These are phyloP conservation scores for Eristalis arbustorum DNA, from an alignment of 2,888 invertebrate species.

Conservation along the genomic window DNA sequence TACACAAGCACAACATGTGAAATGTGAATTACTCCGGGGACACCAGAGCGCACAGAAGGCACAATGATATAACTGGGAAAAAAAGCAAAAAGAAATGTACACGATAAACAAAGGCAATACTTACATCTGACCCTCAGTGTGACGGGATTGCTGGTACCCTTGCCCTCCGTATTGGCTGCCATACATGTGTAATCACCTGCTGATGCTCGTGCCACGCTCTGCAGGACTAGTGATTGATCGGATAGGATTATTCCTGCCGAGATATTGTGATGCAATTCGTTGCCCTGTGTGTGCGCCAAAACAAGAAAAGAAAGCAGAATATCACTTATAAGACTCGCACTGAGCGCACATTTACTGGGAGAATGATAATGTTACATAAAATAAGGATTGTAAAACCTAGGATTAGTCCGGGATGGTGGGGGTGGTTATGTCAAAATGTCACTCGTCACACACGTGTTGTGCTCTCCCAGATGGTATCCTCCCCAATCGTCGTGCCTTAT, in stretches of 20 bases:
- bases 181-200: conserved; percentile 94
- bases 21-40: conserved; percentile 33
- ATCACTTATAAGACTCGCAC: conserved; percentile 1
- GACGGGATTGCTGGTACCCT: conserved; percentile 87
- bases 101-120: conserved; percentile 76
- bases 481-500: not conserved
- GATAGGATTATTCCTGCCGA: conserved; percentile 91
- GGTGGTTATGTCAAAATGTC: conserved; percentile 15
- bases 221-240: conserved; percentile 92
- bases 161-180: conserved; percentile 92
- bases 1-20: conserved; percentile 44
- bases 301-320: not conserved
- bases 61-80: not conserved
- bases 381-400: conserved; percentile 30
- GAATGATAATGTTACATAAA: conserved; percentile 50
- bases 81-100: not conserved
- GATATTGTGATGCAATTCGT: conserved; percentile 91
- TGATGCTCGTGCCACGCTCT: conserved; percentile 89
- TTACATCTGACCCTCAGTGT: conserved; percentile 86
- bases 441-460: conserved; percentile 25
- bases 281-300: conserved; percentile 82
- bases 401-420: not conserved
- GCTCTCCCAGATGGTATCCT: conserved; percentile 20
- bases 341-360: conserved; percentile 39
- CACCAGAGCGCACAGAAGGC: not conserved